These are phyloP conservation scores for Cosmopolites sordidus DNA, from an alignment of 2,888 invertebrate genomes.

Conservation along the genomic window DNA sequence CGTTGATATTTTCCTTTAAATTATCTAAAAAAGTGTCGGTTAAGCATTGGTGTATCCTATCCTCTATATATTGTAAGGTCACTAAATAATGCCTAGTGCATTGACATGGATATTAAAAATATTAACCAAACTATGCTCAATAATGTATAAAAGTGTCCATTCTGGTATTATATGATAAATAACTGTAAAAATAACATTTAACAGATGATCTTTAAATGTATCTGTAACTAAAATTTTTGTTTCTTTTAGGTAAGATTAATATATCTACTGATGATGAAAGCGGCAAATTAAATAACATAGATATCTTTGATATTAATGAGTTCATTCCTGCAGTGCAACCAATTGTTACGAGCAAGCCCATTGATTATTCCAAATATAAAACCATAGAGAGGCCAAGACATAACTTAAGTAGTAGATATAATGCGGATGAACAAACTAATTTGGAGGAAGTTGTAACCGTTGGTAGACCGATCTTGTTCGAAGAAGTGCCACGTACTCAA, in stretches of 20 bases:
- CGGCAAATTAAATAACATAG: constrained; percentile 28
- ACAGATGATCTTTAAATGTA: too few relatives aligned
- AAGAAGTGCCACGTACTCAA: neutral
- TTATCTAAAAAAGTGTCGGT: too few relatives aligned
- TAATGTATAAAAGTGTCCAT: too few relatives aligned
- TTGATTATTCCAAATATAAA: constrained; percentile 47
- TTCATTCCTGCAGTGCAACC: constrained; percentile 42
- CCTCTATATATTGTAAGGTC: too few relatives aligned
- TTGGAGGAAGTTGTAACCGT: constrained; percentile 14
- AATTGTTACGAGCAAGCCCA: constrained; percentile 40
- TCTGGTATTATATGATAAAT: too few relatives aligned
- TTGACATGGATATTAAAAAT: too few relatives aligned
- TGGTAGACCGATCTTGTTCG: constrained; percentile 9
- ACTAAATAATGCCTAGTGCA: too few relatives aligned
- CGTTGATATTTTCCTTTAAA: too few relatives aligned
- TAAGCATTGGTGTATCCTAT: too few relatives aligned
- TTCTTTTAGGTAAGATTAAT: constrained; percentile 29
- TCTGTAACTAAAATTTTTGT: too few relatives aligned
- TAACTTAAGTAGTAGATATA: constrained; percentile 37
- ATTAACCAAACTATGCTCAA: too few relatives aligned
- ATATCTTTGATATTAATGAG: constrained; percentile 44
- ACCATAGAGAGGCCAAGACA: constrained; percentile 41
- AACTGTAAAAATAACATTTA: too few relatives aligned
- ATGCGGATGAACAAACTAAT: constrained; percentile 28
- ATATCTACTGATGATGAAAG: constrained; percentile 40